A percentile compares a stretch with the other conserved stretches of the same genome.
These are phyloP conservation scores for Novumbra hubbsi DNA, from an alignment of 2,797 vertebrate genomes.

Conservation along the genomic window DNA sequence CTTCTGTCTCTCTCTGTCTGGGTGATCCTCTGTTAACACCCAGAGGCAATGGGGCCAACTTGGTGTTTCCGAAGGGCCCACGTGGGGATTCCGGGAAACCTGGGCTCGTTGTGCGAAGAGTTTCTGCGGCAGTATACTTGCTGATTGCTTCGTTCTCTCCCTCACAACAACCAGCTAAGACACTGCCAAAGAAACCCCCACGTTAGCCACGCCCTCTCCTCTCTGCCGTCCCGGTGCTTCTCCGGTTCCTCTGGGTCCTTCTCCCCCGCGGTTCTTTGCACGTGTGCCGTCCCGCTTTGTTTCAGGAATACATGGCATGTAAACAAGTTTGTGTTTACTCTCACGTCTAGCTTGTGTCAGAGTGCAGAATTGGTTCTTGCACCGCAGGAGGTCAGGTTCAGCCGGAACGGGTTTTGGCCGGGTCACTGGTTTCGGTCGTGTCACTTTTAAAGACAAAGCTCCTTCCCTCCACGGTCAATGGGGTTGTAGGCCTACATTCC, in stretches of 20 bases:
- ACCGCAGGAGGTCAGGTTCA: no score
- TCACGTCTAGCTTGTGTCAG: no score
- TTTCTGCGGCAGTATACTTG: conserved; percentile 99
- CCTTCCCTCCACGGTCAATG: conserved; percentile 7
- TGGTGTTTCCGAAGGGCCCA: conserved; percentile 30
- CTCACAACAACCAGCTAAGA: conserved; percentile 99
- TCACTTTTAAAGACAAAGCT: neutral
- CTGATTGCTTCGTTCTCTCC: conserved; percentile 98
- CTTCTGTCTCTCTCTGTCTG: neutral
- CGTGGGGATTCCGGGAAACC: neutral
- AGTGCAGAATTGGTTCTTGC: no score
- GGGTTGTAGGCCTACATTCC: conserved; percentile 12
- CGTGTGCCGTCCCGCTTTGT: neutral
- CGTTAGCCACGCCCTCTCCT: conserved; percentile 71
- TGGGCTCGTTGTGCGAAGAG: conserved; percentile 81
- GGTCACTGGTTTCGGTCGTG: no score
- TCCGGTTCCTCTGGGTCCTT: conserved; percentile 6
- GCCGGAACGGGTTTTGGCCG: no score
- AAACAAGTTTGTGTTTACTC: no score
- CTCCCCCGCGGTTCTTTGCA: conserved; percentile 40
- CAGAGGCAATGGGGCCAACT: conserved; percentile 36
- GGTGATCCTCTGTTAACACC: neutral
- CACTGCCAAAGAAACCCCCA: conserved; percentile 99
- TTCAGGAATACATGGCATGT: neutral
- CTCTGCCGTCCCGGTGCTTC: conserved; percentile 17